A percentile compares a stretch with the other conserved stretches of the same genome.
These are phyloP conservation scores for Hyppa rectilinea DNA, from an alignment of 2,888 invertebrate genomes.

Conservation along the genomic window DNA sequence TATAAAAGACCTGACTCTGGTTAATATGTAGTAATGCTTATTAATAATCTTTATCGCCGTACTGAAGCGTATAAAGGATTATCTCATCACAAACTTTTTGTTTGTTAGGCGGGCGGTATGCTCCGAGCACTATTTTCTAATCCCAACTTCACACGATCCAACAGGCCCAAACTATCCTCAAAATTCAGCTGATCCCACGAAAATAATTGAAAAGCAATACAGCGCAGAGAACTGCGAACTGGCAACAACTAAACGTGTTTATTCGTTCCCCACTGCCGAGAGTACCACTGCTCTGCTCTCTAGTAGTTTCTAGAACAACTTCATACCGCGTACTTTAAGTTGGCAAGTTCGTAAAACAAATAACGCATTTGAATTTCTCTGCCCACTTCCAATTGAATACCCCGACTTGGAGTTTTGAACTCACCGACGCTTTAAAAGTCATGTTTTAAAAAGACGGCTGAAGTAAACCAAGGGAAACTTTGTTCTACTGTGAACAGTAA, in stretches of 20 bases:
- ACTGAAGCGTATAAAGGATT: slow-evolving; percentile 3
- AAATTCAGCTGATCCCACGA: slow-evolving; percentile 41
- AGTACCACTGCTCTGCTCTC: slow-evolving; percentile 37
- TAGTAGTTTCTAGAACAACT: slow-evolving; percentile 61
- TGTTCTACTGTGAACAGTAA: slow-evolving; percentile 36
- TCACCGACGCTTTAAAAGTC: slow-evolving; percentile 65
- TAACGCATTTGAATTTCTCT: slow-evolving; percentile 72
- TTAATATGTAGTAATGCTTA: not conserved
- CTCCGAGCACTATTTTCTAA: slow-evolving; percentile 17
- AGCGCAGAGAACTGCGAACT: slow-evolving; percentile 48
- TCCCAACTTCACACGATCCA: slow-evolving; percentile 31
- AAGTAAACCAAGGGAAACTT: slow-evolving; percentile 52
- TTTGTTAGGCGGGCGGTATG: not conserved
- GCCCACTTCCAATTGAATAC: slow-evolving; percentile 69
- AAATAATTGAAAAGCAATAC: slow-evolving; percentile 63
- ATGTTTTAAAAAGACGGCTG: slow-evolving; percentile 66
- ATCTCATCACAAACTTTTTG: slow-evolving; percentile 17
- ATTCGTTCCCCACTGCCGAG: slow-evolving; percentile 53
- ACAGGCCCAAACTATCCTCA: slow-evolving; percentile 1
- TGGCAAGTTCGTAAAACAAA: slow-evolving; percentile 66
- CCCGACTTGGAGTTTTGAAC: slow-evolving; percentile 61
- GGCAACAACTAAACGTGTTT: slow-evolving; percentile 59
- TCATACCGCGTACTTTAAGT: slow-evolving; percentile 65
- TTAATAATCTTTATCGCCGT: not conserved
- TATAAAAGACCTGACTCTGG: not conserved